These are phyloP conservation scores for Mesembrinibis cayennensis DNA, from an alignment of 2,113 vertebrate species.

Conservation along the genomic window DNA sequence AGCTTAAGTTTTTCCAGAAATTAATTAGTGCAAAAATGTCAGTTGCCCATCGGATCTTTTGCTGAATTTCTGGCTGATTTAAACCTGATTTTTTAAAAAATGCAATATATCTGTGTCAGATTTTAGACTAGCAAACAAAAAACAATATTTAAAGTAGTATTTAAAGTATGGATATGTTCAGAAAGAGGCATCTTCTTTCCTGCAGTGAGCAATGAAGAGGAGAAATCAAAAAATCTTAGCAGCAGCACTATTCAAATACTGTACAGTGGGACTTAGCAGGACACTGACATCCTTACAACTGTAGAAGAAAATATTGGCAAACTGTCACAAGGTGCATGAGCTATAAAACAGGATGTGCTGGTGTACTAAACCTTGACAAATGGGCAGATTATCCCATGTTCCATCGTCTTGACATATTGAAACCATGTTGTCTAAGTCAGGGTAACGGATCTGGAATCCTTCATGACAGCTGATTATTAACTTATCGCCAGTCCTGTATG, in stretches of 20 bases:
- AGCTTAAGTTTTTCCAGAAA: not conserved
- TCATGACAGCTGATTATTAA: slow-evolving; percentile 82
- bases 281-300: not conserved
- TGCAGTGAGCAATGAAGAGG: not conserved
- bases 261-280: not conserved
- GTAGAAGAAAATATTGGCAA: not conserved
- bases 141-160: not conserved
- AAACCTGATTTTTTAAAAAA: not conserved
- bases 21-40: not conserved
- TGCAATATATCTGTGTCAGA: not conserved
- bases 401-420: slow-evolving; percentile 81
- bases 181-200: not conserved
- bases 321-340: not conserved
- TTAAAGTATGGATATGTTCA: not conserved
- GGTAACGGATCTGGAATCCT: slow-evolving; percentile 85
- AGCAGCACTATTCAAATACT: not conserved
- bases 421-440: slow-evolving; percentile 81
- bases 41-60: not conserved
- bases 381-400: slow-evolving; percentile 84
- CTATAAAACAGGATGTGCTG: not conserved
- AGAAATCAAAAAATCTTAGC: not conserved
- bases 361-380: slow-evolving; percentile 81
- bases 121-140: not conserved
- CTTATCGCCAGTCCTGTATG: slow-evolving; percentile 81
- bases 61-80: not conserved